Conservation (phyloP, 2,888 invertebrate genomes). For the Erebia ligea region DNA sequence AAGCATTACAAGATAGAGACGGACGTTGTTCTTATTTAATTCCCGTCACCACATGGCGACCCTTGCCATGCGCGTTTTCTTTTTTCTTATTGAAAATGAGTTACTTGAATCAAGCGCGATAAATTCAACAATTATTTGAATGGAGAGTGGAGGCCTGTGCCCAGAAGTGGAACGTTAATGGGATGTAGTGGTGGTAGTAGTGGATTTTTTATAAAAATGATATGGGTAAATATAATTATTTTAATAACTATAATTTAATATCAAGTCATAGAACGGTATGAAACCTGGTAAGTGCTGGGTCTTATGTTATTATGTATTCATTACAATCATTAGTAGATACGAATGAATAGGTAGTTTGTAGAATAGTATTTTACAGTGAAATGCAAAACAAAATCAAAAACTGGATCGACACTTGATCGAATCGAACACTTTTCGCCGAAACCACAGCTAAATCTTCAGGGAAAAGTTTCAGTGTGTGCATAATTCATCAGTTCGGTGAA, state of each 20-base stretch:
- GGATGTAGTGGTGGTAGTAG: no score
- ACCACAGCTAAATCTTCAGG: no score
- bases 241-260: slow-evolving; percentile 1
- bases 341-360: background rate
- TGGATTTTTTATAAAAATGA: no score
- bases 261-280: slow-evolving; percentile 1
- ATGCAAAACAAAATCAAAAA: background rate
- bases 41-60: no score
- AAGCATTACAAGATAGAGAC: no score
- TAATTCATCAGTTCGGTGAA: slow-evolving; percentile 29
- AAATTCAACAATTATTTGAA: no score
- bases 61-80: no score
- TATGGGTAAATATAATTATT: background rate
- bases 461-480: slow-evolving; percentile 6
- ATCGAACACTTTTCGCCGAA: background rate
- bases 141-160: no score
- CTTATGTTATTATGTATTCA: background rate
- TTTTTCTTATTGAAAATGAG: no score
- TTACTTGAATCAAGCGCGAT: no score
- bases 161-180: no score
- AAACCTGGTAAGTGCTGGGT: slow-evolving; percentile 9
- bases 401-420: background rate
- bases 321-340: background rate
- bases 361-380: background rate
- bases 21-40: no score